Base-by-base conservation (phyloP, 2,113 vertebrate species). In the Orthonyx spaldingii region DNA sequence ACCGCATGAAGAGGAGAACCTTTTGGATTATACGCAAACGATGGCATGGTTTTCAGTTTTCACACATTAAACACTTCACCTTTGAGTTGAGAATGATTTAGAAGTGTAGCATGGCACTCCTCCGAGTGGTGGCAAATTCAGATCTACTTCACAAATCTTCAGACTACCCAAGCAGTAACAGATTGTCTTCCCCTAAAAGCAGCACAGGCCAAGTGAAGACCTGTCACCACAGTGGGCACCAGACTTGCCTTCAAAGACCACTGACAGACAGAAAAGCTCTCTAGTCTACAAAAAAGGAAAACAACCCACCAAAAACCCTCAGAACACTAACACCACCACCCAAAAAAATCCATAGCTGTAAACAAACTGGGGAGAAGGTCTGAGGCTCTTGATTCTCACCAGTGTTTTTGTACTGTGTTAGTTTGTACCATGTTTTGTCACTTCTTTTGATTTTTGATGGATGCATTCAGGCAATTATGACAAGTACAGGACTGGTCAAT, bases 361-460 rank as follows among this genome's bases (percentile, higher is more conserved):
- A 42, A 74, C 12, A 59, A 83, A 49, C 11, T 16, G 16, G 16
- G 22, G 13, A 85, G 13, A 17, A 78, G 11, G n/a, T n/a, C 35
- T 74, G 46, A 74, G 35, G 56, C 12, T 85, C 50, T 70, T 57
- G 22, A 74, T 33, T 56, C 50, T 52, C 56, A 56, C 3, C 1
- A 2, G 13, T 22, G 55, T 5, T 74, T 69, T 39, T 35, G 33
- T 39, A 70, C 20, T 13, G 35, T 5, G 9, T n/a, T 33, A 70
- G 1, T 6, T 10, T 64, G 19, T 18, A 71, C 20, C 33, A 39
- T 1, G 0, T 57, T 70, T 50, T 64, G 7, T 17, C 50, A 57
- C 39, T 79, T 27, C 33, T 79, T 55, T 42, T 55, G 5, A 23
- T 39, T 87, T 84, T 35, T 65, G 21, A 72, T 47, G 32, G 64